phyloP scores from a whole-genome alignment of 1,140 invertebrate species.

The Eriosoma lanigerum region DNA sequence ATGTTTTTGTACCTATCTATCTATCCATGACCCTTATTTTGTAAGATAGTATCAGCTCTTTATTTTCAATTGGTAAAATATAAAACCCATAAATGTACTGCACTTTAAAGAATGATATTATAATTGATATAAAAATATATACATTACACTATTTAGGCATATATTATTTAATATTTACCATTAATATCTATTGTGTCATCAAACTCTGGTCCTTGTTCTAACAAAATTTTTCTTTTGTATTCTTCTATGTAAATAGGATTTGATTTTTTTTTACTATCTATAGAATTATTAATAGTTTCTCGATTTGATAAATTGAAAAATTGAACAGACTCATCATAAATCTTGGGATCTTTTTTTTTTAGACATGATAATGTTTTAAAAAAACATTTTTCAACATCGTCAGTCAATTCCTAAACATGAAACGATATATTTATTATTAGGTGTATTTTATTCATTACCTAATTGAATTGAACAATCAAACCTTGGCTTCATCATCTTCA shows the following conservation, averaged over 20 bases:
- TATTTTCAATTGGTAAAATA: no score
- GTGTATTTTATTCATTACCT: slow-evolving; percentile 20
- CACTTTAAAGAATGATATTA: no score
- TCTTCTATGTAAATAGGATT: slow-evolving; percentile 71
- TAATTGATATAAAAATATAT: not conserved
- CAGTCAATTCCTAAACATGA: slow-evolving; percentile 59
- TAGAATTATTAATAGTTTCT: slow-evolving; percentile 56
- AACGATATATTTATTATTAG: not conserved
- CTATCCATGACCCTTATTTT: no score
- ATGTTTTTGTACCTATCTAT: no score
- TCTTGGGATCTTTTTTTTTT: slow-evolving; percentile 84
- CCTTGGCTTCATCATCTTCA: slow-evolving; percentile 53
- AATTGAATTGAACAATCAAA: not conserved
- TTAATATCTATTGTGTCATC: slow-evolving; percentile 63
- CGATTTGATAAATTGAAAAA: slow-evolving; percentile 67
- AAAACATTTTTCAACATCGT: slow-evolving; percentile 80
- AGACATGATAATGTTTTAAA: slow-evolving; percentile 80
- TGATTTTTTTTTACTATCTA: slow-evolving; percentile 55
- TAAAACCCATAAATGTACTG: no score
- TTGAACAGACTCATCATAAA: slow-evolving; percentile 75
- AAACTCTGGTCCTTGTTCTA: slow-evolving; percentile 69
- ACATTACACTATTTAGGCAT: not conserved
- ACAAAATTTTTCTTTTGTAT: slow-evolving; percentile 76
- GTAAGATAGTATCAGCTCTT: no score
- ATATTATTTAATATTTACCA: slow-evolving; percentile 52